Percentiles rank a stretch among this genome's conserved stretches.
These are phyloP conservation scores for Parochlus steinenii DNA, from an alignment of 2,888 invertebrate species.

Conservation along the genomic window DNA sequence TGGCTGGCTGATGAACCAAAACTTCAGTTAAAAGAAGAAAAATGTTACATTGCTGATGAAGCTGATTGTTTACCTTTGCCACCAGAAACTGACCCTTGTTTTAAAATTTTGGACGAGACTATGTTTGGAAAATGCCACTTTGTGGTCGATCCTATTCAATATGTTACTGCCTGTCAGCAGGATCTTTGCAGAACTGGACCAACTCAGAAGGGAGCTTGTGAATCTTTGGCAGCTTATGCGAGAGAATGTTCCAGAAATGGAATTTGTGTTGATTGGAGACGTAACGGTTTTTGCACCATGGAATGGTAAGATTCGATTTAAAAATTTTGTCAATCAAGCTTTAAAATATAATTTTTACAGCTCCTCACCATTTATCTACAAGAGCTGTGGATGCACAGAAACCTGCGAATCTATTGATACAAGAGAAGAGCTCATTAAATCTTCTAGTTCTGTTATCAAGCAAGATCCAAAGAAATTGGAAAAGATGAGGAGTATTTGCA, in stretches of 20 bases:
- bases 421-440: slow-evolving; percentile 19
- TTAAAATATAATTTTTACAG: slow-evolving; percentile 1
- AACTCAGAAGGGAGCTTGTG: slow-evolving; percentile 41
- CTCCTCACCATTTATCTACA: slow-evolving; percentile 17
- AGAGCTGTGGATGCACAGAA: slow-evolving; percentile 27
- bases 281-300: slow-evolving; percentile 43
- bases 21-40: slow-evolving; percentile 32
- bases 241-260: slow-evolving; percentile 50
- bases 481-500: slow-evolving; percentile 31
- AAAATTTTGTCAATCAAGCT: slow-evolving; percentile 1
- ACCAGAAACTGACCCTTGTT: slow-evolving; percentile 47
- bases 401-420: slow-evolving; percentile 24
- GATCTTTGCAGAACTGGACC: slow-evolving; percentile 41
- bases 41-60: slow-evolving; percentile 32
- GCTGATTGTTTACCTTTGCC: slow-evolving; percentile 36
- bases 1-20: slow-evolving; percentile 37
- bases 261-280: slow-evolving; percentile 60
- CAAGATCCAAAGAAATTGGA: slow-evolving; percentile 20
- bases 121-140: slow-evolving; percentile 54
- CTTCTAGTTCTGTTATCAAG: slow-evolving; percentile 20
- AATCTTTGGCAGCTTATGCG: slow-evolving; percentile 51
- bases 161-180: slow-evolving; percentile 50
- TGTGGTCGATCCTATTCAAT: slow-evolving; percentile 50
- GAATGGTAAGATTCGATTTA: slow-evolving; percentile 17
- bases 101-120: slow-evolving; percentile 37